phyloP scores from a whole-genome alignment of 2,888 invertebrate genomes.

The Acanthosepion esculentum region DNA sequence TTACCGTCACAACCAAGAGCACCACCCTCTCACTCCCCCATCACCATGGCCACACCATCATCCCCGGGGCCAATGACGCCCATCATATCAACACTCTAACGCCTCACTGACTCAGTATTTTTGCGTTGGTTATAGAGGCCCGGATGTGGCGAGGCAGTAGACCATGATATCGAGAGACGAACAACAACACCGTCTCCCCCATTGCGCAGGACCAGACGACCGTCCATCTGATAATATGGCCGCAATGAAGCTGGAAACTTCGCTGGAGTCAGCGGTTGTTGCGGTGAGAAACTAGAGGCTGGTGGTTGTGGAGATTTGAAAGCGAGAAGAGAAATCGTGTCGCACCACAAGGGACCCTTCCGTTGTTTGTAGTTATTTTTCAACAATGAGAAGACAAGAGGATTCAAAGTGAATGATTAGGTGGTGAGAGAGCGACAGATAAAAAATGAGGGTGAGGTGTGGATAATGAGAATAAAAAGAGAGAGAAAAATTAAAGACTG shows the following conservation, averaged over 20 bases:
- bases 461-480: too few relatives aligned
- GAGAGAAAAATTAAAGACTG: too few relatives aligned
- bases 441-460: too few relatives aligned
- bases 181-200: background rate
- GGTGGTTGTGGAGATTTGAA: background rate
- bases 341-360: background rate
- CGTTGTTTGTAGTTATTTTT: background rate
- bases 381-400: background rate
- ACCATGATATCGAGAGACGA: background rate
- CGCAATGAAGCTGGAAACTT: background rate
- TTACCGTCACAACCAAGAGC: background rate
- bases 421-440: background rate
- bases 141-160: constrained; percentile 9
- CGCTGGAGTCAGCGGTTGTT: background rate
- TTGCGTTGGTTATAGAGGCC: constrained; percentile 9
- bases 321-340: background rate
- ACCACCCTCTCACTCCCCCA: background rate
- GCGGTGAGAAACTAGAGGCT: background rate
- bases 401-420: background rate
- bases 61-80: background rate
- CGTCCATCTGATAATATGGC: constrained; percentile 11
- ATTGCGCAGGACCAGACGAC: background rate
- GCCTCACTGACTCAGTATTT: background rate
- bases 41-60: background rate
- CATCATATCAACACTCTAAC: constrained; percentile 33